A percentile compares a stretch with the other conserved stretches of the same genome.
phyloP scores from a whole-genome alignment of 2,113 vertebrate species.

The Otolemur garnettii region DNA sequence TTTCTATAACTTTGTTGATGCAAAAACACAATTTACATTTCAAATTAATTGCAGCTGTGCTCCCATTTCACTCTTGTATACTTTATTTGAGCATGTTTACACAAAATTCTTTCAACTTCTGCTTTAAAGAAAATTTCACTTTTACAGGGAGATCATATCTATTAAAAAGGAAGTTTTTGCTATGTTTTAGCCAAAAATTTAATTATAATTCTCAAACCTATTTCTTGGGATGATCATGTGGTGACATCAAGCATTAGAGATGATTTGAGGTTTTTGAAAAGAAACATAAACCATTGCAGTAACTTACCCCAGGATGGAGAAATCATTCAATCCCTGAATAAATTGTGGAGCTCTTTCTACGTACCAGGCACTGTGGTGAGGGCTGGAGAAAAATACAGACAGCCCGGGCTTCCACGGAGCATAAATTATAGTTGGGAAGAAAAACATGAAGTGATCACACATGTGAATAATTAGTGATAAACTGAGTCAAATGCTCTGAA shows the following conservation, averaged over 20 bases:
- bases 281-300: constrained; percentile 18
- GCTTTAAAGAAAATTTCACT: constrained; percentile 77
- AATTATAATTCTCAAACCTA: constrained; percentile 10
- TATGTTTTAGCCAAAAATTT: constrained; percentile 51
- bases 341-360: not conserved
- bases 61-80: constrained; percentile 77
- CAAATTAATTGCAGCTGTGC: constrained; percentile 85
- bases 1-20: constrained; percentile 84
- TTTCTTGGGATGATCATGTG: constrained; percentile 2
- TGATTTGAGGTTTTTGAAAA: constrained; percentile 25
- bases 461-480: constrained; percentile 22
- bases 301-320: not conserved
- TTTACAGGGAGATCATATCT: constrained; percentile 56
- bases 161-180: not conserved
- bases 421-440: not conserved
- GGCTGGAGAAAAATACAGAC: not conserved
- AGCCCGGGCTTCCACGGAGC: not conserved
- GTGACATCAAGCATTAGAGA: not conserved
- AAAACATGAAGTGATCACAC: not conserved
- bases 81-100: constrained; percentile 77
- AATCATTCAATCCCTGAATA: constrained; percentile 32
- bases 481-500: not conserved
- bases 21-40: constrained; percentile 85
- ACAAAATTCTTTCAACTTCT: constrained; percentile 72
- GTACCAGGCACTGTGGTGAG: not conserved